Evolutionary conservation across 2,797 vertebrate species (phyloP).

Genomic region (Falco naumanni): DNA sequence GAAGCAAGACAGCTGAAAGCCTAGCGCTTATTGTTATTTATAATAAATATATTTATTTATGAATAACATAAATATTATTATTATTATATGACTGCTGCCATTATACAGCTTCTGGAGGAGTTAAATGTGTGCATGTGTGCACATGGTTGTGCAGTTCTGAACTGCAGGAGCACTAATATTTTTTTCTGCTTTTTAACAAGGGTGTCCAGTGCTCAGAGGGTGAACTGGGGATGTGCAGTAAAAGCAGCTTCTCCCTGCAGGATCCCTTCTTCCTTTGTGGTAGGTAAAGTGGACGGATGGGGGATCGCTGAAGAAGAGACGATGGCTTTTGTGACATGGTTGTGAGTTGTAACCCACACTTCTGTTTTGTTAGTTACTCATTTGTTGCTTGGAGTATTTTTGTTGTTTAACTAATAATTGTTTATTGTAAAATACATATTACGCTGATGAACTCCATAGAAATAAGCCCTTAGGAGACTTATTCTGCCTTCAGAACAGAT

Average conservation of each 20-base stretch:
- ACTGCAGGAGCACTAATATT: not conserved
- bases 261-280: not conserved
- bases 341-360: not conserved
- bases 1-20: not conserved
- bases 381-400: not conserved
- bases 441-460: not conserved
- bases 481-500: not conserved
- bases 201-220: not conserved
- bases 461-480: not conserved
- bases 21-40: accelerated
- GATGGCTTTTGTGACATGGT: not conserved
- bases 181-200: not conserved
- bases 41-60: no score
- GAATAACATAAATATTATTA: no score
- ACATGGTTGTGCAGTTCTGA: not conserved
- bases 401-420: not conserved
- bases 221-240: not conserved
- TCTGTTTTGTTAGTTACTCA: not conserved
- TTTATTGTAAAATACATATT: not conserved
- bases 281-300: not conserved
- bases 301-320: not conserved
- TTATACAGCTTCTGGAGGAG: not conserved
- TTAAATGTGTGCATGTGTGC: accelerated
- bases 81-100: not conserved
- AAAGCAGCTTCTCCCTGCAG: not conserved